Conservation (phyloP, 2,888 invertebrate species). For the Platerodrilus igneus region DNA sequence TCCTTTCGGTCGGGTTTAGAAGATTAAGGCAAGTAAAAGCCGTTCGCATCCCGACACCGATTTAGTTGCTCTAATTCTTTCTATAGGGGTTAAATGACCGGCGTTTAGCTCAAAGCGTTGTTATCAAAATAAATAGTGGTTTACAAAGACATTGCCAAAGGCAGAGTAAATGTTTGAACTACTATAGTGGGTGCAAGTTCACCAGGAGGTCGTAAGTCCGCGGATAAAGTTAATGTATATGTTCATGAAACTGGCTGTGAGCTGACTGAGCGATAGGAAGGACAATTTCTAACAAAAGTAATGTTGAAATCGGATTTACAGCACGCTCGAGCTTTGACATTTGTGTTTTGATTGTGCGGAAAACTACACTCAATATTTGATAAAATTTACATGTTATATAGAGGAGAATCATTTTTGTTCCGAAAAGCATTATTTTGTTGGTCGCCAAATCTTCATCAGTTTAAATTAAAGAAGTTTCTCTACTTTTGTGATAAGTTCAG, state of each 20-base stretch:
- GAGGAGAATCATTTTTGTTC: too few relatives aligned
- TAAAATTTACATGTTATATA: too few relatives aligned
- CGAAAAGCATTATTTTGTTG: too few relatives aligned
- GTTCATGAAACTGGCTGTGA: constrained; percentile 10
- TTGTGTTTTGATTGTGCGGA: too few relatives aligned
- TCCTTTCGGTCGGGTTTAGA: constrained; percentile 20
- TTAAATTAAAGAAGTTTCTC: too few relatives aligned
- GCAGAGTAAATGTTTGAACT: constrained; percentile 26
- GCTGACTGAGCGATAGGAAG: constrained; percentile 31
- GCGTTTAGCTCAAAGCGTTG: constrained; percentile 29
- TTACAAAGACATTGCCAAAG: constrained; percentile 13
- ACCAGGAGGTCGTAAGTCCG: constrained; percentile 30
- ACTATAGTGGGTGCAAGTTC: constrained; percentile 26
- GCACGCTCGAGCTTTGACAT: too few relatives aligned
- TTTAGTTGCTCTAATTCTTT: constrained; percentile 32
- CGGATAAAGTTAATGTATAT: constrained; percentile 33
- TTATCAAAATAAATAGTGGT: constrained; percentile 26
- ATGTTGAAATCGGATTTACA: too few relatives aligned
- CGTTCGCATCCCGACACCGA: constrained; percentile 31
- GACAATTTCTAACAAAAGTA: constrained; percentile 23
- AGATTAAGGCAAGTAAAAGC: constrained; percentile 29
- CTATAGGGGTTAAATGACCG: constrained; percentile 33
- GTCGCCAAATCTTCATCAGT: too few relatives aligned
- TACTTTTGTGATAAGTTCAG: too few relatives aligned
- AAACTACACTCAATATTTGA: too few relatives aligned